Base-by-base conservation (phyloP, 2,113 vertebrate genomes). In the Anoplopoma fimbria region DNA sequence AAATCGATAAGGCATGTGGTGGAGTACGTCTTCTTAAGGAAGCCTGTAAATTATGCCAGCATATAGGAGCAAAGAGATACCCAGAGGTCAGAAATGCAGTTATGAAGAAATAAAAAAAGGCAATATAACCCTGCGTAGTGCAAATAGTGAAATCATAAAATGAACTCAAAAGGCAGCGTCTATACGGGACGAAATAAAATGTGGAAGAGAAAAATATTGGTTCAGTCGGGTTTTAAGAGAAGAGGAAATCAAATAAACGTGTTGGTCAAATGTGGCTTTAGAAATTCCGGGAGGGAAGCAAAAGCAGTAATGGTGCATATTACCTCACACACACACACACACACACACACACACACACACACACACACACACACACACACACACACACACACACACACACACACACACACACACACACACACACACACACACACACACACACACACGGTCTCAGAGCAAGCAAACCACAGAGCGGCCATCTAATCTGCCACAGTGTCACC, bases 111-210 rank as follows among this genome's bases (percentile, higher is more conserved):
- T 58, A 62, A 82, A 86, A 89, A 84, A 76, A 86, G 74, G 84
- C 87, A 90, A 90, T 92, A 88, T 89, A 87, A 85, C 29, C 69
- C 23, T 2, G 64, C 14, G 6, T 45, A 70, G 85, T 38, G 55
- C 87, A 91, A 86, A 93, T 72, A 84, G 73, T 68, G 49, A 84
- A 68, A 85, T 85, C 75, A 85, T 89, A 84, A 91, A 88, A 64
- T 45, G 57, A 72, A 73, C 71, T 78, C 72, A 85, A 84, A 83
- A 78, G 31, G 70, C 69, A 76, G 42, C 71, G 58, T 73, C 72
- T 58, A 45, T 21, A 69, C 25, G 6, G 80, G 64, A 49, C 14
- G 63, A 85, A 84, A 82, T 86, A 60, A 69, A 87, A 84, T 81
- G 69, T 84, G 79, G 81, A 84, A 75, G 69, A 72, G 47, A 75